Evolutionary conservation across 2,113 vertebrate genomes (phyloP).

Genomic region (Microcebus murinus): DNA sequence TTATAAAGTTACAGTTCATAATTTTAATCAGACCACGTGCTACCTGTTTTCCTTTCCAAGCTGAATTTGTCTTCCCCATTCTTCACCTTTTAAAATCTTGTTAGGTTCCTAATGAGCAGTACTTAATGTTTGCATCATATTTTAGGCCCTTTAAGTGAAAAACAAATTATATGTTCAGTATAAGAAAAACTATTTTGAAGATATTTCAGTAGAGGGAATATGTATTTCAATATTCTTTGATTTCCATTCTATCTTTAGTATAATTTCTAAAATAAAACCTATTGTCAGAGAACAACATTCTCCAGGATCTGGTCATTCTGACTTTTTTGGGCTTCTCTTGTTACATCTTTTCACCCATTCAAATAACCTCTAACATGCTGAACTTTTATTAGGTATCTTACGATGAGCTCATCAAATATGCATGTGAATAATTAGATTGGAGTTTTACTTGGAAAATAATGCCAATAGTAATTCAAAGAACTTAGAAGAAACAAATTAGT

Average conservation of each 20-base stretch:
- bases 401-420: not conserved
- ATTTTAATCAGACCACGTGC: not conserved
- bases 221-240: not conserved
- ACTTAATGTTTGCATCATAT: not conserved
- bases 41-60: not conserved
- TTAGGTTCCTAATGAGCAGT: not conserved
- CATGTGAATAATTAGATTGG: not conserved
- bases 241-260: not conserved
- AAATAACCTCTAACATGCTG: not conserved
- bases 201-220: not conserved
- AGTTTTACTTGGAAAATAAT: slow-evolving; percentile 18
- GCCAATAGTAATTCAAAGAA: slow-evolving; percentile 13
- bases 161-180: not conserved
- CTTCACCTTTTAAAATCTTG: not conserved
- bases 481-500: slow-evolving; percentile 33
- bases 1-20: not conserved
- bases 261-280: not conserved
- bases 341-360: not conserved
- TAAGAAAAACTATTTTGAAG: not conserved
- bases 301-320: not conserved
- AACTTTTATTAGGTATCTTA: accelerated
- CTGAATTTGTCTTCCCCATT: not conserved
- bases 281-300: not conserved
- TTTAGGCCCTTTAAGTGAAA: not conserved
- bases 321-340: not conserved